Evolutionary conservation across 1,140 invertebrate genomes (phyloP).

Genomic region (Heliconius hewitsoni): DNA sequence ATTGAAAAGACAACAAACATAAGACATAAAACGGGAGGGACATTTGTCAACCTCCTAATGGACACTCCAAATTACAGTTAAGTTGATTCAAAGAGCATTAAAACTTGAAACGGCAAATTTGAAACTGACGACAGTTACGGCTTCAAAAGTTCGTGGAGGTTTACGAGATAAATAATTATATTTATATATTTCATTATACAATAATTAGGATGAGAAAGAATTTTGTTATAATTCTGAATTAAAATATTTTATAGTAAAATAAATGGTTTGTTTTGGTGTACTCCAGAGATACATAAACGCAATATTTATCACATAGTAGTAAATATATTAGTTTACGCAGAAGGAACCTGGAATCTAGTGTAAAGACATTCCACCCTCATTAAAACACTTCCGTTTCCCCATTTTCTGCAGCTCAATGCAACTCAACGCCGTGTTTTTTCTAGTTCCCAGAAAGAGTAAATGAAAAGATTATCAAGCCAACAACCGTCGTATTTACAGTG

Average conservation of each 20-base stretch:
- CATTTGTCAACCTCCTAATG: slow-evolving; percentile 39
- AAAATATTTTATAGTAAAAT: neutral
- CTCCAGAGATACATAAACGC: neutral
- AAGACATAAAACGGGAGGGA: slow-evolving; percentile 26
- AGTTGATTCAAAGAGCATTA: slow-evolving; percentile 43
- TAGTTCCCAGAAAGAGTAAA: too few relatives aligned
- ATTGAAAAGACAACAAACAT: slow-evolving; percentile 9
- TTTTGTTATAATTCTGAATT: neutral
- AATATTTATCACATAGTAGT: too few relatives aligned
- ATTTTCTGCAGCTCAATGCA: too few relatives aligned
- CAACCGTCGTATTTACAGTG: too few relatives aligned
- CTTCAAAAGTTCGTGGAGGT: slow-evolving; percentile 37
- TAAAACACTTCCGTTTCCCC: too few relatives aligned
- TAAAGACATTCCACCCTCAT: too few relatives aligned
- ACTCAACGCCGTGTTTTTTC: too few relatives aligned
- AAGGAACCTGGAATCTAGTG: too few relatives aligned
- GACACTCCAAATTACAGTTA: slow-evolving; percentile 39
- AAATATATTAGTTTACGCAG: too few relatives aligned
- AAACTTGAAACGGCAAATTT: slow-evolving; percentile 29
- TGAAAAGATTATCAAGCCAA: too few relatives aligned
- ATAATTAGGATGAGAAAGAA: slow-evolving; percentile 16
- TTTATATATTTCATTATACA: slow-evolving; percentile 30
- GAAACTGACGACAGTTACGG: slow-evolving; percentile 36
- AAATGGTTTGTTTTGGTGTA: neutral
- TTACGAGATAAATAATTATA: slow-evolving; percentile 35